A percentile compares a stretch with the other conserved stretches of the same genome.
Conservation (phyloP, 2,113 vertebrate genomes). For the Callithrix jacchus region DNA sequence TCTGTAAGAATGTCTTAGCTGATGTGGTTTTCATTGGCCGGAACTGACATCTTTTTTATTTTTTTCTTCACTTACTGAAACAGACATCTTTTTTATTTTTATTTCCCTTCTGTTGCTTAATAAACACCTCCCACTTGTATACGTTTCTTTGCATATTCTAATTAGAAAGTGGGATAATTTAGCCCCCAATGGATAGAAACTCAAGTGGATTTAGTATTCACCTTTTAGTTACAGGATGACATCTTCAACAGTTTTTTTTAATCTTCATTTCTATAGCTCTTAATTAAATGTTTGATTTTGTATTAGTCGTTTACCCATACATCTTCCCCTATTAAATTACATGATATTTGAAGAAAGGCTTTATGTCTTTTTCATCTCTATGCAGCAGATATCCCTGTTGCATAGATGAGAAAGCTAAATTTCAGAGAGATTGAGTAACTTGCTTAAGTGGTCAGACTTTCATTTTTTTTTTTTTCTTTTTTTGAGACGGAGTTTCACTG, state of each 20-base stretch:
- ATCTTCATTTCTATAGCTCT: background rate
- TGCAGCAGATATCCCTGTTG: background rate
- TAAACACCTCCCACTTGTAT: background rate
- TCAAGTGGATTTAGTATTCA: background rate
- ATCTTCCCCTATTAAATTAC: background rate
- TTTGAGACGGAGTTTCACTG: too few species aligned
- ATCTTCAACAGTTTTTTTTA: constrained; percentile 14
- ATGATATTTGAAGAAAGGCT: background rate
- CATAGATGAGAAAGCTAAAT: background rate
- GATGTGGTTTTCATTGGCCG: background rate
- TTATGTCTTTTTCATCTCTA: background rate
- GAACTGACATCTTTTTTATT: background rate
- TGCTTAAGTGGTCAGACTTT: too few species aligned
- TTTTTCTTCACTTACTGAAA: background rate
- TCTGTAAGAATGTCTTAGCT: background rate
- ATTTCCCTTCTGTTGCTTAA: background rate
- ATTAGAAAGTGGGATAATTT: constrained; percentile 28
- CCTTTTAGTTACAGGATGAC: background rate
- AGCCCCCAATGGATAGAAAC: background rate
- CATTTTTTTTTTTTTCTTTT: too few species aligned
- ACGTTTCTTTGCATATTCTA: background rate
- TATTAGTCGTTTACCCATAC: background rate
- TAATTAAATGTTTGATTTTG: constrained; percentile 14
- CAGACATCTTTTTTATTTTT: background rate
- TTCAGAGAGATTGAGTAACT: background rate